Evolutionary conservation across 2,113 vertebrate genomes (phyloP).

Genomic region (Rana temporaria): DNA sequence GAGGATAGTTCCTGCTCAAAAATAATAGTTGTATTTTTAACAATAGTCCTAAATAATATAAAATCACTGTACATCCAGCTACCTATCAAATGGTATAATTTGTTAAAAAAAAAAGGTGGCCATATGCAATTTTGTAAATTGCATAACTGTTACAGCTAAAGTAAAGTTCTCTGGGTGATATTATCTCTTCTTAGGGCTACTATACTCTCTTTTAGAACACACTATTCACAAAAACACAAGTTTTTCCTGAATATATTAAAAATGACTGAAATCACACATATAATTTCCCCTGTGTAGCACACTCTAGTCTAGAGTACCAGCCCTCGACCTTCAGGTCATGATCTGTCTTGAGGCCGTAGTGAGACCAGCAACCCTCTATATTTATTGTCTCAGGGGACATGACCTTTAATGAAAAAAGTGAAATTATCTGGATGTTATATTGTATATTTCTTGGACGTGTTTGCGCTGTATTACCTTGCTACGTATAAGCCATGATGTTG

Average conservation of each 20-base stretch:
- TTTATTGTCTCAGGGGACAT: constrained; percentile 23
- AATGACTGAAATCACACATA: constrained; percentile 33
- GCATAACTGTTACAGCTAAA: too few species aligned
- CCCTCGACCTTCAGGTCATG: constrained; percentile 41
- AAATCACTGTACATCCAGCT: too few species aligned
- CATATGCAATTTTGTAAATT: too few species aligned
- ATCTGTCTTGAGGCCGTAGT: constrained; percentile 39
- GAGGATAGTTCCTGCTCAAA: too few species aligned
- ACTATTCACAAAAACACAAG: constrained; percentile 10
- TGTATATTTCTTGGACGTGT: background rate
- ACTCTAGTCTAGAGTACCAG: constrained; percentile 37
- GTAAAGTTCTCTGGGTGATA: background rate
- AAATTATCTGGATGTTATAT: constrained; percentile 8
- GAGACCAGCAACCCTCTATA: constrained; percentile 30
- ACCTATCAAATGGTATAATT: too few species aligned
- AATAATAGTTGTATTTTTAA: too few species aligned
- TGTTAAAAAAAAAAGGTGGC: too few species aligned
- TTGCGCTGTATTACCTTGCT: background rate
- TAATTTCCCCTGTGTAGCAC: constrained; percentile 54
- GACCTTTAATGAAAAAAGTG: constrained; percentile 34
- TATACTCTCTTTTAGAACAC: constrained; percentile 19
- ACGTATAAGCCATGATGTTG: background rate
- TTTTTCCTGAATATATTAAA: constrained; percentile 39
- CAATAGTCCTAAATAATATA: too few species aligned
- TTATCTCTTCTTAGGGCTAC: background rate